Base-by-base conservation (phyloP, 2,888 invertebrate species). In the Lacanobia oleracea region DNA sequence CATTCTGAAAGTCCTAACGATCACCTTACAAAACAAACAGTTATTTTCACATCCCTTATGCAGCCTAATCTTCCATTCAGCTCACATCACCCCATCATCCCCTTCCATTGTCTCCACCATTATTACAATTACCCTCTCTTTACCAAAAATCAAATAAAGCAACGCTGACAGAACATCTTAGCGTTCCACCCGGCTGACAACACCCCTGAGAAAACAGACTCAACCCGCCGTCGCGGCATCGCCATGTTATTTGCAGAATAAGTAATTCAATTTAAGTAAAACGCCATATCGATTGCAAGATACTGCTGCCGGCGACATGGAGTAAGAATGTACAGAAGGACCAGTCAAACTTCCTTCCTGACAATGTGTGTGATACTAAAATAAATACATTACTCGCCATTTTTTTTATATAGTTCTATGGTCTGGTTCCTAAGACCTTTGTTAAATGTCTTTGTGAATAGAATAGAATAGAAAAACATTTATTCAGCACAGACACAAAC, bases 261-360 rank as follows among this genome's bases (percentile, higher is more conserved):
- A 74, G 72, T 85, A 83, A 85, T 83, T 81, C 61, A 75, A 83
- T 83, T 85, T 77, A 68, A 79, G 76, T 81, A 75, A 84, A 83
- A 75, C 72, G 75, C 53, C n/a, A 62, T 77, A 83, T 84, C 76
- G 83, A 82, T 82, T 79, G 68, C 75, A 66, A 56, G 67, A 66
- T 67, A 82, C 64, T 69, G 64, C 45, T 50, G 66, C 43, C 60
- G 27, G 51, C 27, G 43, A 7, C 64, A 61, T 6, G 9, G 50
- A 51, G 27, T 37, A 77, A 6, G 1, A 27, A 60, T 9, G 10
- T 33, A 8, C 68, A 81, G 82, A 77, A 72, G 59, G 40, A 48
- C 7, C 71, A 76, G 5, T 9, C 12, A 4, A 43, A 0, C 3
- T 53, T 40, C 9, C 37, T 40, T 16, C 21, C 12, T 18, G 2